Evolutionary conservation across 2,888 invertebrate genomes (phyloP).

Genomic region (Ormia ochracea): DNA sequence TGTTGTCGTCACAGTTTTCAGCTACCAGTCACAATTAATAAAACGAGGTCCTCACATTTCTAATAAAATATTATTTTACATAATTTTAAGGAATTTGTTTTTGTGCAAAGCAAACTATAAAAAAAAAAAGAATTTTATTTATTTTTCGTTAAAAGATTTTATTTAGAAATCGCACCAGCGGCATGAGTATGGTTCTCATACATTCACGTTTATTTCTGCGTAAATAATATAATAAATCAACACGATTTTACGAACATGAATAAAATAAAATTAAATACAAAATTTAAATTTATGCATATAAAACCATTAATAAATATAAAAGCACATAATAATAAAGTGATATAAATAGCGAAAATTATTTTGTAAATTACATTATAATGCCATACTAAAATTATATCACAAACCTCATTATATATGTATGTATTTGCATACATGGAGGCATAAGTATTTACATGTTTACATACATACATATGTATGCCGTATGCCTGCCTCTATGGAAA

Average conservation of each 20-base stretch:
- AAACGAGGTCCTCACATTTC: slow-evolving; percentile 41
- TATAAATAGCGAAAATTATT: slow-evolving; percentile 23
- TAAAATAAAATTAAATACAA: slow-evolving; percentile 16
- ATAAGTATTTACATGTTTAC: no score
- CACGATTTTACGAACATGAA: slow-evolving; percentile 16
- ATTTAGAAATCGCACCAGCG: slow-evolving; percentile 5
- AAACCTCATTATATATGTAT: neutral
- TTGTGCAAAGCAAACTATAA: neutral
- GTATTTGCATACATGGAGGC: neutral
- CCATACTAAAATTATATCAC: slow-evolving; percentile 23
- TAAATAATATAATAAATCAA: slow-evolving; percentile 38
- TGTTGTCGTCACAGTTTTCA: slow-evolving; percentile 1
- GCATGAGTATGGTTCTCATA: slow-evolving; percentile 11
- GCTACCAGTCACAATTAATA: slow-evolving; percentile 2
- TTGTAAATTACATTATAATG: slow-evolving; percentile 47
- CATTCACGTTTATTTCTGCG: slow-evolving; percentile 51
- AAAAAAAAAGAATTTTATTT: no score
- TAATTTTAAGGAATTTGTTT: slow-evolving; percentile 23
- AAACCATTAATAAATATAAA: slow-evolving; percentile 15
- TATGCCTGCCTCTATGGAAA: no score
- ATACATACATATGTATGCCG: no score
- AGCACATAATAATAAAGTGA: slow-evolving; percentile 31
- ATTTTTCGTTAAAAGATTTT: slow-evolving; percentile 1
- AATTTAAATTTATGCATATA: slow-evolving; percentile 8
- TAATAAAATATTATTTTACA: slow-evolving; percentile 44